phyloP scores from a whole-genome alignment of 2,888 invertebrate species.

The Chirona hameri region DNA sequence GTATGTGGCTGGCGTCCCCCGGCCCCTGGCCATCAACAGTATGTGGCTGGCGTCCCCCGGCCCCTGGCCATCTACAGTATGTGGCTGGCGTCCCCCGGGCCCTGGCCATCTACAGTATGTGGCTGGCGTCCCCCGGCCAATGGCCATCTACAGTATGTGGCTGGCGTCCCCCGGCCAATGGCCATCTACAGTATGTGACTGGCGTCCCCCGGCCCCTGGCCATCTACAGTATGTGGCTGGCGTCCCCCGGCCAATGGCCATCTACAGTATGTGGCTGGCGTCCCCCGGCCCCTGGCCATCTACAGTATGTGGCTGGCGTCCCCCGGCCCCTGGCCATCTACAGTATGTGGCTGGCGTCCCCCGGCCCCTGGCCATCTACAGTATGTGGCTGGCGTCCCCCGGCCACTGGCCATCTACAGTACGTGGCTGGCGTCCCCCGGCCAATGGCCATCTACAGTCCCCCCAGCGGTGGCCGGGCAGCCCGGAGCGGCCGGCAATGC shows the following conservation, averaged over 20 bases:
- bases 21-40: background rate
- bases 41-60: too few species aligned
- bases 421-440: too few species aligned
- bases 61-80: background rate
- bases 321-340: background rate
- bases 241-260: background rate
- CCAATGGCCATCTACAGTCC: background rate
- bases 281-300: background rate
- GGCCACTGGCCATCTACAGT: background rate
- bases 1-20: too few species aligned
- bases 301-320: too few species aligned
- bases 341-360: too few species aligned
- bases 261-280: too few species aligned
- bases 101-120: background rate
- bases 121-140: background rate
- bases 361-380: background rate
- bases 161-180: background rate
- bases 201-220: background rate
- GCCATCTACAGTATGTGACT: too few species aligned
- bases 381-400: too few species aligned
- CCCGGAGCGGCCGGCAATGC: background rate
- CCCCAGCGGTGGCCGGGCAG: too few species aligned
- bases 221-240: too few species aligned
- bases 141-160: background rate
- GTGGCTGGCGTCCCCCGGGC: too few species aligned